These are phyloP conservation scores for Rapana venosa DNA, from an alignment of 2,888 invertebrate genomes.

Conservation along the genomic window DNA sequence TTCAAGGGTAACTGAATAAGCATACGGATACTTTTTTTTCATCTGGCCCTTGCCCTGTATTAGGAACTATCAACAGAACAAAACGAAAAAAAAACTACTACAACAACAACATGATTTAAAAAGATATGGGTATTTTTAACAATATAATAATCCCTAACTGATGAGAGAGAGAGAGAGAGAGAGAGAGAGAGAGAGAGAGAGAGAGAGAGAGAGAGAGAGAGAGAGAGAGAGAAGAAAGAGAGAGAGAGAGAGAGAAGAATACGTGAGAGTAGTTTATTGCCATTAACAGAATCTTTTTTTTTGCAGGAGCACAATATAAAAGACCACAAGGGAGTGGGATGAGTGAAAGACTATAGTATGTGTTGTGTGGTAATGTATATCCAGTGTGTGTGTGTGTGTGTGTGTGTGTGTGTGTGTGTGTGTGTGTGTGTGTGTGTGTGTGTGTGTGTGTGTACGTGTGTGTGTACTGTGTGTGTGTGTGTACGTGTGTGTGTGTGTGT, in stretches of 20 bases:
- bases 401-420: conserved; percentile 30
- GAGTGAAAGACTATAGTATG: background rate
- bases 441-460: conserved; percentile 31
- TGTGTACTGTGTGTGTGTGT: conserved; percentile 35
- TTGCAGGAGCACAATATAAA: background rate
- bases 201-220: background rate
- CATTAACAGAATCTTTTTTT: background rate
- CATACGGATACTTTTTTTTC: too few relatives aligned
- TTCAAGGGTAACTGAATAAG: too few relatives aligned
- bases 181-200: too few relatives aligned
- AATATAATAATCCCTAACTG: too few relatives aligned
- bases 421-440: conserved; percentile 22
- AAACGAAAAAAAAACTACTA: too few relatives aligned
- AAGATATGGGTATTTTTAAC: too few relatives aligned
- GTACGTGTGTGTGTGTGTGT: conserved; percentile 10
- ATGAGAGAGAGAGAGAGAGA: too few relatives aligned
- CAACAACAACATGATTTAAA: too few relatives aligned
- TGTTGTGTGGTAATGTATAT: too few relatives aligned
- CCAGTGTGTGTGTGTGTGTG: conserved; percentile 11
- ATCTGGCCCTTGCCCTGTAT: too few relatives aligned
- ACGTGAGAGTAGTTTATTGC: background rate
- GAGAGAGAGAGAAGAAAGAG: background rate
- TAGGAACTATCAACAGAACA: too few relatives aligned
- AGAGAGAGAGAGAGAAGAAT: background rate
- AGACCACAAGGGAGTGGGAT: background rate